A percentile compares a stretch with the other conserved stretches of the same genome.
Conservation (phyloP, 2,888 invertebrate species). For the Phengaris alcon region DNA sequence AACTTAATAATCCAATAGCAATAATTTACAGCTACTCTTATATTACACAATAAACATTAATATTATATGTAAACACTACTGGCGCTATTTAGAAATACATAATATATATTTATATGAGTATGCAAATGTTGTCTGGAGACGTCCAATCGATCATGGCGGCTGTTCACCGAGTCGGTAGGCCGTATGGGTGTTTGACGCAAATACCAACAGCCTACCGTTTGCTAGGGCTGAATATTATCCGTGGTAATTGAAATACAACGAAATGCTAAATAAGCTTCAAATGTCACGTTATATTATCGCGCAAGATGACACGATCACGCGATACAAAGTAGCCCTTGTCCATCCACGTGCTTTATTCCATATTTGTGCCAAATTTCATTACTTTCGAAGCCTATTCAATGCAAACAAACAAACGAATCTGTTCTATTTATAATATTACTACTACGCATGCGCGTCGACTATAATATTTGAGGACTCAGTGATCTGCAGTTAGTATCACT, state of each 20-base stretch:
- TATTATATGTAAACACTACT: background rate
- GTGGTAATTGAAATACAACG: background rate
- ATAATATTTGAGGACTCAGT: too few relatives aligned
- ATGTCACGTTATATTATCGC: background rate
- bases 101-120: background rate
- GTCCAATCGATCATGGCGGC: background rate
- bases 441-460: too few relatives aligned
- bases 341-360: too few relatives aligned
- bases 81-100: background rate
- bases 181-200: background rate
- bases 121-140: background rate
- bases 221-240: background rate
- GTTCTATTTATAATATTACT: too few relatives aligned
- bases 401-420: too few relatives aligned
- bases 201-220: background rate
- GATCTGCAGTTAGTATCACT: too few relatives aligned
- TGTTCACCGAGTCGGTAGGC: background rate
- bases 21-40: background rate
- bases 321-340: too few relatives aligned
- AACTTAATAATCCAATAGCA: background rate
- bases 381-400: background rate
- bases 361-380: background rate
- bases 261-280: background rate
- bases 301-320: too few relatives aligned
- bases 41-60: constrained; percentile 11